Base-by-base conservation (phyloP, 2,888 invertebrate species). In the Peribatodes rhomboidaria region DNA sequence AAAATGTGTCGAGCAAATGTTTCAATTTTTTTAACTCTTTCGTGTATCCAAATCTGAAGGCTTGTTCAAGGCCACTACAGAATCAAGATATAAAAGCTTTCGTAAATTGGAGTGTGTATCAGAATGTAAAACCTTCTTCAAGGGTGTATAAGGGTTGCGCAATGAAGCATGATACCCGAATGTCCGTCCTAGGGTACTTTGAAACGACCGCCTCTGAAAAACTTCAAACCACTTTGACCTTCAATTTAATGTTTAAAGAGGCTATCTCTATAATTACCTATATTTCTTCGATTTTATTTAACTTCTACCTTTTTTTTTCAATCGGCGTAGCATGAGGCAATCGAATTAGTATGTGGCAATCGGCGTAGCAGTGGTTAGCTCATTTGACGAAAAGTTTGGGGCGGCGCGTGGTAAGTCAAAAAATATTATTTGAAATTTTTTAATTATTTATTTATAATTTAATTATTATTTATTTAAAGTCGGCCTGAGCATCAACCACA, bases 81-180 rank as follows among this genome's bases (percentile, higher is more conserved):
- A 50, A 20, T 35, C 18, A n/a, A 50, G 20, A 46, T 46, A 65
- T 60, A 60, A 60, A 71, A 59, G 44, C 42, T 61, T 33, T 61
- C 60, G 44, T 66, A 68, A 70, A 70, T 61, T 54, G 62, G 61
- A 65, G 66, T 57, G 64, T 60, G 56, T 58, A 67, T 35, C 57
- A 54, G 55, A 69, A 62, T 47, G 67, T 63, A 69, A 67, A 64
- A 52, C 50, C 27, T 44, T 22, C 37, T 44, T 35, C 37, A 39
- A 55, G 54, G 57, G 64, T 64, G 49, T 55, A 42, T 57, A 58
- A 49, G 66, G 69, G 64, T 69, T 69, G 70, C 60, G 58, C 68
- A 67, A 65, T 73, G 73, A 60, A 70, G 65, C 75, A 65, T 68
- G 59, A 35, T 20, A 4, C 31, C 47, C 31, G 9, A 47, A 46